Evolutionary conservation across 1,140 invertebrate species (phyloP).

Genomic region (Lepeophtheirus salmonis): DNA sequence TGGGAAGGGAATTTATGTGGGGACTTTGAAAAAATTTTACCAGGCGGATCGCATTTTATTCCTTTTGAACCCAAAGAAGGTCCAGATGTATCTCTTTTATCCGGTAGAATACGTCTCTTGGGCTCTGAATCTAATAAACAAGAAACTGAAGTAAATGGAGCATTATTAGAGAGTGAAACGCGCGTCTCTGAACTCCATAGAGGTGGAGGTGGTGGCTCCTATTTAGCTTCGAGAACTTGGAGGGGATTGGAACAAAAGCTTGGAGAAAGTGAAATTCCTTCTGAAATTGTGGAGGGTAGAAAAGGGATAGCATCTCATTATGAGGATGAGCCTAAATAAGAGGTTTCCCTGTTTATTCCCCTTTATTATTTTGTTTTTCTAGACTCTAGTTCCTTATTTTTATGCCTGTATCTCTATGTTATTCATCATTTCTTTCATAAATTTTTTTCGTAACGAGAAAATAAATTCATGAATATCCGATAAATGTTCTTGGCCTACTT

Average conservation of each 20-base stretch:
- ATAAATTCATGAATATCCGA: too few relatives aligned
- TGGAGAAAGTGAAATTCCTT: conserved; percentile 27
- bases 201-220: conserved; percentile 11
- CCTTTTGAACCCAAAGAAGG: conserved; percentile 9
- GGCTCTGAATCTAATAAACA: conserved; percentile 19
- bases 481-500: too few relatives aligned
- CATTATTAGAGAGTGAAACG: background rate
- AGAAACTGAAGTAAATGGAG: background rate
- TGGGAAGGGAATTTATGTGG: conserved; percentile 43
- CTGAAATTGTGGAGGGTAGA: conserved; percentile 27
- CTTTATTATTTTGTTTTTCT: too few relatives aligned
- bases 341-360: too few relatives aligned
- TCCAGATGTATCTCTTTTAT: conserved; percentile 25
- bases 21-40: conserved; percentile 54
- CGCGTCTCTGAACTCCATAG: conserved; percentile 1
- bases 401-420: too few relatives aligned
- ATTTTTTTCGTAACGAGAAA: too few relatives aligned
- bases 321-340: background rate
- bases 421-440: too few relatives aligned
- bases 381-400: too few relatives aligned
- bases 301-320: conserved; percentile 27
- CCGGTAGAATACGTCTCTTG: conserved; percentile 24
- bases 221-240: conserved; percentile 26
- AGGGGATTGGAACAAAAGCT: conserved; percentile 30
- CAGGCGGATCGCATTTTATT: conserved; percentile 28